Evolutionary conservation across 2,797 vertebrate genomes (phyloP).

Genomic region (Eidolon dupreanum): DNA sequence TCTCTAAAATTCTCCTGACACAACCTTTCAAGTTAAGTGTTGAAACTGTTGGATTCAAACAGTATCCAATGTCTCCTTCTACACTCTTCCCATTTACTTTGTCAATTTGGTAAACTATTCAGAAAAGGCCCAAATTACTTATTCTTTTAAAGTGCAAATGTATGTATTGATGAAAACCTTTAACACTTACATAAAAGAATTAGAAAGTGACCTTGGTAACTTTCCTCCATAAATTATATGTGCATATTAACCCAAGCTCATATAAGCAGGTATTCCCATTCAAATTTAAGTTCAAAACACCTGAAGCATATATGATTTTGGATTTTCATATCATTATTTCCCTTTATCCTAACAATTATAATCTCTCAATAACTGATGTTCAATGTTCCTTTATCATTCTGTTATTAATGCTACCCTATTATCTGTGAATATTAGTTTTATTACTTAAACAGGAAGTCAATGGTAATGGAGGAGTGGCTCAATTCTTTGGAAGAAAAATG

Average conservation of each 20-base stretch:
- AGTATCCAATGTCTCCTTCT: background rate
- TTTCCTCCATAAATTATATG: background rate
- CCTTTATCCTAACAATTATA: background rate
- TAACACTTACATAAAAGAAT: background rate
- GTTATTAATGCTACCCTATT: background rate
- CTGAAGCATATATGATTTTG: background rate
- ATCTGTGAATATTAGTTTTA: background rate
- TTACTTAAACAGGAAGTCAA: constrained; percentile 7
- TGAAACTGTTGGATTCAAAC: background rate
- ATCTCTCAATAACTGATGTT: background rate
- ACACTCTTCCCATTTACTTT: background rate
- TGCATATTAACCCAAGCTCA: background rate
- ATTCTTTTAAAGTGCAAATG: background rate
- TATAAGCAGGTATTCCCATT: background rate
- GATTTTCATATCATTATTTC: background rate
- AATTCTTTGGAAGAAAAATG: background rate
- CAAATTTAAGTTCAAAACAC: background rate
- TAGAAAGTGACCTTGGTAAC: background rate
- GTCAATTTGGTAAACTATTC: background rate
- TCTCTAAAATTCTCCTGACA: background rate
- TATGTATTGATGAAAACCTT: background rate
- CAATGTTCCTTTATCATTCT: background rate
- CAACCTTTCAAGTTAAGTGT: background rate
- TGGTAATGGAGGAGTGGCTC: background rate
- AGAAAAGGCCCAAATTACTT: background rate